A percentile compares a stretch with the other conserved stretches of the same genome.
phyloP scores from a whole-genome alignment of 2,797 vertebrate genomes.

The Phrynocephalus forsythii region DNA sequence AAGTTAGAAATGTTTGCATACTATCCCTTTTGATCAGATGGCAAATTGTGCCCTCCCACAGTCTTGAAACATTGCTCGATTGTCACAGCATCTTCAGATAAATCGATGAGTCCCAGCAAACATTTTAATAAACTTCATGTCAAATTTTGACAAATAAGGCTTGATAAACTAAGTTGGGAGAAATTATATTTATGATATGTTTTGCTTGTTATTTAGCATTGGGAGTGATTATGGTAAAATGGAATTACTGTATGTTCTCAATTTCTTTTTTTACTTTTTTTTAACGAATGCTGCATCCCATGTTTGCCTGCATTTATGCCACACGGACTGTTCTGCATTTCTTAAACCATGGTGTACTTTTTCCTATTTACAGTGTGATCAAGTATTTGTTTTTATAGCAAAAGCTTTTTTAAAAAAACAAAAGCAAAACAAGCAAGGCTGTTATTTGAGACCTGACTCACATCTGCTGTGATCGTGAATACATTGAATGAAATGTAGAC shows the following conservation, averaged over 20 bases:
- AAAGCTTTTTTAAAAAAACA: conserved; percentile 41
- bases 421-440: conserved; percentile 36
- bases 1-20: conserved; percentile 2
- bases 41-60: neutral
- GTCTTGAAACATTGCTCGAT: neutral
- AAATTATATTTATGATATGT: neutral
- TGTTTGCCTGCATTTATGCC: conserved; percentile 23
- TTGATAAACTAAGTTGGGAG: neutral
- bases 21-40: neutral
- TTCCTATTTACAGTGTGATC: conserved; percentile 52
- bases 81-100: rapidly evolving
- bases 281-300: conserved; percentile 39
- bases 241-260: conserved; percentile 26
- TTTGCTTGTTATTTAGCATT: conserved; percentile 17
- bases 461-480: conserved; percentile 12
- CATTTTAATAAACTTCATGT: neutral
- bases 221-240: conserved; percentile 36
- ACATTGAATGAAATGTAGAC: neutral
- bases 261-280: conserved; percentile 3
- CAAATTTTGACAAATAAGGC: neutral
- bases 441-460: conserved; percentile 67
- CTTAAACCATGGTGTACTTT: conserved; percentile 52
- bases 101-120: conserved; percentile 7
- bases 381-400: conserved; percentile 61
- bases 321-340: conserved; percentile 28